Percentiles rank a stretch among this genome's conserved stretches.
These are phyloP conservation scores for Corythornis vintsioides DNA, from an alignment of 2,113 vertebrate species.

Conservation along the genomic window DNA sequence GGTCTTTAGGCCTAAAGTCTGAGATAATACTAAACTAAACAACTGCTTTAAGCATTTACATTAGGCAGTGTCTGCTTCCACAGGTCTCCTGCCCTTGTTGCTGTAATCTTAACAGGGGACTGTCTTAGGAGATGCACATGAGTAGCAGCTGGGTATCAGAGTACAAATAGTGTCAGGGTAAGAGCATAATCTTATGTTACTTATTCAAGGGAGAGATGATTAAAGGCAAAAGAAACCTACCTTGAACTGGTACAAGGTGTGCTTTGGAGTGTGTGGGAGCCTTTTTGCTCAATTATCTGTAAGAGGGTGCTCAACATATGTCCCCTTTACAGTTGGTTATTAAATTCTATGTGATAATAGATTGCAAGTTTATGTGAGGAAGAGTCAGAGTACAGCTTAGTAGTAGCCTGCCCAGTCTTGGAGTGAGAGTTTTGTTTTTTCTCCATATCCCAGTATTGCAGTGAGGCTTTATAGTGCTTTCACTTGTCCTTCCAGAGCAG, in stretches of 20 bases:
- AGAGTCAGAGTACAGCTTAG: neutral
- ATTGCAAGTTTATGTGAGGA: neutral
- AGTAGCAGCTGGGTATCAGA: neutral
- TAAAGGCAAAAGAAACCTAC: slow-evolving; percentile 1
- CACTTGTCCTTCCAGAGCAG: neutral
- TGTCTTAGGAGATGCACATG: neutral
- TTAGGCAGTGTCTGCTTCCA: neutral
- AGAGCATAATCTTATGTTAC: neutral
- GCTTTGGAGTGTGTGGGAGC: rapidly evolving
- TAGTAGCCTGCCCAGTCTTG: neutral
- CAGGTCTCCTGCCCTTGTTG: neutral
- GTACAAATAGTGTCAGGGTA: neutral
- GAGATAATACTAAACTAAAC: neutral
- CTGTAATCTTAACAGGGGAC: neutral
- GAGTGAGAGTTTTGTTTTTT: neutral
- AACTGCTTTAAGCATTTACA: neutral
- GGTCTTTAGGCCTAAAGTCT: neutral
- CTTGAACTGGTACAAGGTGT: neutral
- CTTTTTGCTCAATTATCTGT: neutral
- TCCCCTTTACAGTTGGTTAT: neutral
- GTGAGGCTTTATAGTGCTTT: neutral
- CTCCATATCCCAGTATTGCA: neutral
- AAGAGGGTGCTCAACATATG: neutral
- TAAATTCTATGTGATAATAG: neutral
- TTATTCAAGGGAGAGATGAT: slow-evolving; percentile 13